Conservation (phyloP, 2,888 invertebrate species). For the Vannuccia rotundouncinata region DNA sequence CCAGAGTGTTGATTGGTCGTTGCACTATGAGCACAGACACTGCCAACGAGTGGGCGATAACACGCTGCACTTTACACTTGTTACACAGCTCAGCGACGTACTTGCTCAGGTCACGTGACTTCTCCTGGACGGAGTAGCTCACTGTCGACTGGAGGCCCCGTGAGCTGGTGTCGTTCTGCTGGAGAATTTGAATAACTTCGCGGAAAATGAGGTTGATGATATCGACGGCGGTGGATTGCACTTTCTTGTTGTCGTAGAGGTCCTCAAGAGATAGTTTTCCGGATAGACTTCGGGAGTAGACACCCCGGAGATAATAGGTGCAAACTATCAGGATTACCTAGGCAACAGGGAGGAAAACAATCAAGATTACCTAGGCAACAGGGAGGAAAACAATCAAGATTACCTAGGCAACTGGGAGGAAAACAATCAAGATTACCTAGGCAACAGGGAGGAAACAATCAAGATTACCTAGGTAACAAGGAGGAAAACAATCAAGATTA, state of each 20-base stretch:
- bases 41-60: constrained; percentile 66
- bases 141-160: too few relatives aligned
- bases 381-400: too few relatives aligned
- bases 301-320: constrained; percentile 73
- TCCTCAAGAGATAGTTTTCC: constrained; percentile 66
- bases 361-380: too few relatives aligned
- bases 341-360: too few relatives aligned
- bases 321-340: constrained; percentile 66
- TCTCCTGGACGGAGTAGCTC: neutral
- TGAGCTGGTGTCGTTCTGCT: neutral
- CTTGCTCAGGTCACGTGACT: too few relatives aligned
- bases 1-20: neutral
- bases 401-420: too few relatives aligned
- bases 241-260: constrained; percentile 66
- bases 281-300: constrained; percentile 66
- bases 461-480: too few relatives aligned
- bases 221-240: constrained; percentile 70
- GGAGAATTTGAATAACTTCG: constrained; percentile 29
- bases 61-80: constrained; percentile 75
- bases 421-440: too few relatives aligned
- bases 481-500: too few relatives aligned
- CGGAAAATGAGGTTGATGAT: constrained; percentile 60
- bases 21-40: neutral
- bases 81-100: neutral
- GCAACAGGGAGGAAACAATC: too few relatives aligned